These are phyloP conservation scores for Esox masquinongy DNA, from an alignment of 2,797 vertebrate species.

Conservation along the genomic window DNA sequence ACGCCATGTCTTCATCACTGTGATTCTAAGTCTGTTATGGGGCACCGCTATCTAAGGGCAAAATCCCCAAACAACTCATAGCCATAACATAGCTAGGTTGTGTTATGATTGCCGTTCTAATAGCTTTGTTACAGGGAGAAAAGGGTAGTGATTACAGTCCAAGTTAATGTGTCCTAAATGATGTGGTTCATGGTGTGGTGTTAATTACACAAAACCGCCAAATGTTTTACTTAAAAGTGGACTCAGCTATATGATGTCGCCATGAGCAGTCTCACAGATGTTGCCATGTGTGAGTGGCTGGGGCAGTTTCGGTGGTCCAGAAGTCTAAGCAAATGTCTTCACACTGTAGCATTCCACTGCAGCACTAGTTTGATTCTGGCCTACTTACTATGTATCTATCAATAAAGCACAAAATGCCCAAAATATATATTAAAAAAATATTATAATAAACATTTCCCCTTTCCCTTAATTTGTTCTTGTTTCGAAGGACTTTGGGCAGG, in stretches of 20 bases:
- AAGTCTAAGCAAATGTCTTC: no score
- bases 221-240: no score
- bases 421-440: background rate
- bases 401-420: background rate
- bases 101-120: background rate
- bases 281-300: no score
- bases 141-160: background rate
- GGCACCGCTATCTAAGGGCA: constrained; percentile 3
- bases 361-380: no score
- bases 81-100: background rate
- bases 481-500: constrained; percentile 74
- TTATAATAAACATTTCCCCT: background rate
- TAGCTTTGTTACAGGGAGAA: background rate
- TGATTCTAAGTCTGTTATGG: no score
- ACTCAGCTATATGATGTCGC: no score
- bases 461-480: background rate
- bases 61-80: background rate
- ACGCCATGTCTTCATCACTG: no score
- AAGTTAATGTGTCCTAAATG: background rate
- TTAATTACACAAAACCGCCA: no score
- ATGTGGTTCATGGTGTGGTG: background rate
- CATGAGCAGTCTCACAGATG: no score
- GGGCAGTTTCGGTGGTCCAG: no score
- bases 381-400: no score
- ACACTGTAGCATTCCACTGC: no score